phyloP scores from a whole-genome alignment of 2,888 invertebrate genomes.

The Drosophila setosimentum region DNA sequence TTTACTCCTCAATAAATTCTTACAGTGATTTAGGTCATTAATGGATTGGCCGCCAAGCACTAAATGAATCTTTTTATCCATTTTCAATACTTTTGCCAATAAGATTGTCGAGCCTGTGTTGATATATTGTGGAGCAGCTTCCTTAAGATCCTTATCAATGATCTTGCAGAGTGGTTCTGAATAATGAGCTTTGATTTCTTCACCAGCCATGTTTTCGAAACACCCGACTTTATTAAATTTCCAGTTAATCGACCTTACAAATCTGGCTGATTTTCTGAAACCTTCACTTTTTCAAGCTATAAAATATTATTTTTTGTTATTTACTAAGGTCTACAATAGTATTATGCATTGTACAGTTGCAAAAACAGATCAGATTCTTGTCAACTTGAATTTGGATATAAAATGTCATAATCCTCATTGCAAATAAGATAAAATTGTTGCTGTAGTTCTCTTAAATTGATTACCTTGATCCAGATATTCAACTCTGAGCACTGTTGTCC shows the following conservation, averaged over 20 bases:
- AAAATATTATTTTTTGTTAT: background rate
- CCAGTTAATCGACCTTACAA: background rate
- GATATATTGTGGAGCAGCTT: background rate
- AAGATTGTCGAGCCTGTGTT: background rate
- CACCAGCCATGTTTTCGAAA: background rate
- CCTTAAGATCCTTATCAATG: background rate
- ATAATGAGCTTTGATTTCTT: background rate
- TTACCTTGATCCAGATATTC: background rate
- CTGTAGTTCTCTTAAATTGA: background rate
- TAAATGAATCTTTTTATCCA: background rate
- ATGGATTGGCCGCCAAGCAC: background rate
- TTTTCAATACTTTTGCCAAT: background rate
- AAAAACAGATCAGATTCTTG: background rate
- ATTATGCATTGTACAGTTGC: background rate
- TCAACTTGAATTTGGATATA: background rate
- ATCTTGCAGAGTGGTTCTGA: background rate
- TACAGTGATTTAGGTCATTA: background rate
- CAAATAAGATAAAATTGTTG: background rate
- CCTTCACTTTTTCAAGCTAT: background rate
- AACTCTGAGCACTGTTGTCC: background rate
- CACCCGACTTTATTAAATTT: background rate
- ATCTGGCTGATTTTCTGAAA: background rate
- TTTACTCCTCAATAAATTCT: background rate
- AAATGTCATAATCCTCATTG: background rate
- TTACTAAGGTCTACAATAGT: background rate